Evolutionary conservation across 2,888 invertebrate genomes (phyloP), one percentile per base, ranked within the genome.

Genomic region (Trisateles emortualis): DNA sequence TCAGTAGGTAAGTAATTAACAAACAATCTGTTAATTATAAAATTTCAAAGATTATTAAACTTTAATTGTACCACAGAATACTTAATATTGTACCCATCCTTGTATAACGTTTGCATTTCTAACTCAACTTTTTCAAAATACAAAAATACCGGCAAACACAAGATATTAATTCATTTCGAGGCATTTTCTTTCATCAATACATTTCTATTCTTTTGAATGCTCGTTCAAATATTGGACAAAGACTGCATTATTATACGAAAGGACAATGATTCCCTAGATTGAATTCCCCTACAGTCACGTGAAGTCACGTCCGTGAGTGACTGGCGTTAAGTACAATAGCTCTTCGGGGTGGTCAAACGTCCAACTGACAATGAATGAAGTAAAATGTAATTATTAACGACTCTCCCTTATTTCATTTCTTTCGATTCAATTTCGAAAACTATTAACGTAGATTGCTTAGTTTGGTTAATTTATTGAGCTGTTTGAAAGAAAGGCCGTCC

Each of bases 271-370:
- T 75, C 71, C 70, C 65, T 70, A 66, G 74, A 80, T 81, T 78
- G 72, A 65, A 70, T 79, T 83, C 84, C 87, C 89, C 84, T 70
- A 74, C 13, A 8, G 76, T 78, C 78, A 77, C 76, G 84, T 70
- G 74, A 5, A 8, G 76, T 78, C 78, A 77, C 76, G 84, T 84
- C 80, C 72, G 72, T 57, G 62, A 78, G 69, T 85, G 88, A 86
- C 79, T 86, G 87, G 82, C 88, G 76, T 87, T 80, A 81, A 89
- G 78, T 68, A 87, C 87, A 88, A 89, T 83, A 78, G 81, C 64
- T 64, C 68, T 76, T 72, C 76, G 79, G 87, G 89, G 88, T 84
- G 86, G 83, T 78, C 83, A 78, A 79, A 79, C 74, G 72, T 75
- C 73, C 59, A 60, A 80, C 66, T 81, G 84, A 83, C 83, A 78